A percentile compares a stretch with the other conserved stretches of the same genome.
phyloP scores from a whole-genome alignment of 2,113 vertebrate species.

The Orientallactaga bullata region DNA sequence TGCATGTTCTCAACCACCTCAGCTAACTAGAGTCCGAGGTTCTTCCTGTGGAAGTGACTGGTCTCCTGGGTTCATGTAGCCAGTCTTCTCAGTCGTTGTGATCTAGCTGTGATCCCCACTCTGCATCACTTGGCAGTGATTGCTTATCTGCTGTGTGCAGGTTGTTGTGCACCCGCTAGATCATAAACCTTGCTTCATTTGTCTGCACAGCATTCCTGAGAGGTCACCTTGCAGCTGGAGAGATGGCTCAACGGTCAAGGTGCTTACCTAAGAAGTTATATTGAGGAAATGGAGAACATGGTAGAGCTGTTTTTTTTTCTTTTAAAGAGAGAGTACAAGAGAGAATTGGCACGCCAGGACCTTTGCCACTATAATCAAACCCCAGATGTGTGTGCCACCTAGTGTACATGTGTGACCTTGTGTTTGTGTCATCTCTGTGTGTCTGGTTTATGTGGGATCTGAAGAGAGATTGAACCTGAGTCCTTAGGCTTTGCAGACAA shows the following conservation, averaged over 20 bases:
- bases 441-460: too few species aligned
- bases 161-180: background rate
- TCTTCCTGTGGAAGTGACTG: background rate
- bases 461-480: too few species aligned
- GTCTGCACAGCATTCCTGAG: background rate
- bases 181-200: background rate
- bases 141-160: background rate
- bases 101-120: background rate
- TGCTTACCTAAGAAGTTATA: too few species aligned
- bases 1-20: background rate
- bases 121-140: background rate
- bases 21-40: background rate
- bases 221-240: too few species aligned
- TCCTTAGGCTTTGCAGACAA: too few species aligned
- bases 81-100: background rate
- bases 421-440: too few species aligned
- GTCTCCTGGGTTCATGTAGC: background rate
- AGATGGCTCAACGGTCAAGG: too few species aligned
- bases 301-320: constrained; percentile 8
- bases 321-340: too few species aligned
- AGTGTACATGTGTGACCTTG: too few species aligned
- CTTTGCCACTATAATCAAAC: too few species aligned
- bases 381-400: too few species aligned
- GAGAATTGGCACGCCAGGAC: too few species aligned
- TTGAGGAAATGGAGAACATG: background rate